Conservation (phyloP, 2,797 vertebrate genomes). For the Cryptoprocta ferox region DNA sequence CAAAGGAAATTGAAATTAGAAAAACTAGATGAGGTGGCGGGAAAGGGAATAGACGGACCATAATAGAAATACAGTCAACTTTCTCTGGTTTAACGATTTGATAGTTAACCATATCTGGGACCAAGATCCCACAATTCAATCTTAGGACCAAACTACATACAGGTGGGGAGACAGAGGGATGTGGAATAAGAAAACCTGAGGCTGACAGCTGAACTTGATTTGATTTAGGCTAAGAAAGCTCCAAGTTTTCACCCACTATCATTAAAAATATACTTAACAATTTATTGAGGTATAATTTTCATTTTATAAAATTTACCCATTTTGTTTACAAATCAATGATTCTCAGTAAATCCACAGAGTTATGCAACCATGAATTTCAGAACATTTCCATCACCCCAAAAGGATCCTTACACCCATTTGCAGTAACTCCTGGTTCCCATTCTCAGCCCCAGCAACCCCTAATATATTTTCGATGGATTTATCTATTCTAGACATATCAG, state of each 20-base stretch:
- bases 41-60: background rate
- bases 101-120: background rate
- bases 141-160: constrained; percentile 31
- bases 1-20: constrained; percentile 10
- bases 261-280: background rate
- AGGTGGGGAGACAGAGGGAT: background rate
- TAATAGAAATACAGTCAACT: background rate
- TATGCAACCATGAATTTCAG: background rate
- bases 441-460: background rate
- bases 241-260: background rate
- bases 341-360: background rate
- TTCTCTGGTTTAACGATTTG: constrained; percentile 46
- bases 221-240: constrained; percentile 17
- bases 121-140: constrained; percentile 10
- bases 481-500: background rate
- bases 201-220: background rate
- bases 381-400: background rate
- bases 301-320: background rate
- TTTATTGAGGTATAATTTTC: background rate
- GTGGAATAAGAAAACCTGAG: constrained; percentile 16
- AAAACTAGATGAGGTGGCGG: background rate
- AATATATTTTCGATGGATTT: background rate
- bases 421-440: background rate
- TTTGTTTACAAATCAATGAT: background rate
- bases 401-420: background rate